Conservation (phyloP, 92 coral and sea anemone genomes). For the Actinernus sp. region DNA sequence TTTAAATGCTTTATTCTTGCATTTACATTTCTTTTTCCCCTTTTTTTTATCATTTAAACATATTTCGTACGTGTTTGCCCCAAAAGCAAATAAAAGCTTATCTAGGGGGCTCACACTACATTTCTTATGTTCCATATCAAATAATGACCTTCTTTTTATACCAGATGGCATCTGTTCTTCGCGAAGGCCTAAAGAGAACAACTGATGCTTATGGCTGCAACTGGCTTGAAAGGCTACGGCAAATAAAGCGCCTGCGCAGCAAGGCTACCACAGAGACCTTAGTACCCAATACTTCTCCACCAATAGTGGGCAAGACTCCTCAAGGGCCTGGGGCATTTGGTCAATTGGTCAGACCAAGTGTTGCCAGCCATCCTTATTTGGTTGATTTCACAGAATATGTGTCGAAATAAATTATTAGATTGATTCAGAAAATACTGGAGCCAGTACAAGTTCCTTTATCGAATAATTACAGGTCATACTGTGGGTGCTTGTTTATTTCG, state of each 20-base stretch:
- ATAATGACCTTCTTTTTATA: constrained; percentile 12
- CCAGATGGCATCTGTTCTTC: constrained; percentile 98
- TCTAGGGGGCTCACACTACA: no score
- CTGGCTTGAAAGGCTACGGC: constrained; percentile 97
- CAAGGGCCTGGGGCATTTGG: constrained; percentile 36
- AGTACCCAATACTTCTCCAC: constrained; percentile 61
- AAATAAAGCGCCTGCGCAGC: constrained; percentile 89
- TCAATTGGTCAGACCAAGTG: constrained; percentile 29
- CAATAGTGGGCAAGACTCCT: constrained; percentile 51
- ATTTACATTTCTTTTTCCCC: no score
- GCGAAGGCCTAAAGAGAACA: constrained; percentile 90
- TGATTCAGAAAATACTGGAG: no score
- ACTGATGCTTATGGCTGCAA: constrained; percentile 98
- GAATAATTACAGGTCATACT: no score
- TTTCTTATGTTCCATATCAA: no score
- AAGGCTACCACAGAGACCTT: constrained; percentile 66
- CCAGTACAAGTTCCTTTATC: no score
- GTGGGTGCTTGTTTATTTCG: no score
- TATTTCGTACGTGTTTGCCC: no score
- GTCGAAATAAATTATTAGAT: no score
- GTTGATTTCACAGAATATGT: constrained; percentile 91
- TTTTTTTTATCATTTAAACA: no score
- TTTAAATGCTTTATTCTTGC: no score
- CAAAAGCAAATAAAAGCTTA: no score
- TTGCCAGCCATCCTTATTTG: constrained; percentile 49